A percentile compares a stretch with the other conserved stretches of the same genome.
phyloP scores from a whole-genome alignment of 2,797 vertebrate genomes.

The Tragopan temminckii region DNA sequence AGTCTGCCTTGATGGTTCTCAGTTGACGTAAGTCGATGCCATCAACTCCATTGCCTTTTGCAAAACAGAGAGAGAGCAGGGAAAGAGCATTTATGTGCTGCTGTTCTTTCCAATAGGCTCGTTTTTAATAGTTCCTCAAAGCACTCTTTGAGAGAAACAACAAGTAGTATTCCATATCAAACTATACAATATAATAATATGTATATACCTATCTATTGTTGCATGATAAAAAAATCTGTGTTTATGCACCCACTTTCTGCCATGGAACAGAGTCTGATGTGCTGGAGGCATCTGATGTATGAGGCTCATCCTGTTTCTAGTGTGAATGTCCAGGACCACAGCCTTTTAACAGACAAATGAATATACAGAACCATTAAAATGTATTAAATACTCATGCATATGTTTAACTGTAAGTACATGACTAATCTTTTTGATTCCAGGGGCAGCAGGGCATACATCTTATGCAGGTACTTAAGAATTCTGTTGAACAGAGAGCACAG shows the following conservation, averaged over 20 bases:
- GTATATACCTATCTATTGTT: background rate
- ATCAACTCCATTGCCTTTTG: background rate
- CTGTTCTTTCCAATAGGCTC: background rate
- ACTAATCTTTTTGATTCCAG: conserved; percentile 30
- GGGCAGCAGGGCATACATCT: conserved; percentile 36
- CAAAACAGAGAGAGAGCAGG: background rate
- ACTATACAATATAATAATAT: background rate
- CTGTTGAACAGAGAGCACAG: conserved; percentile 10
- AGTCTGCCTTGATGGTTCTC: background rate
- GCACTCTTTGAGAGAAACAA: background rate
- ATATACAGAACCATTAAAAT: conserved; percentile 43
- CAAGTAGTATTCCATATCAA: background rate
- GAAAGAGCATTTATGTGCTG: background rate
- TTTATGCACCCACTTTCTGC: background rate
- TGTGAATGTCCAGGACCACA: background rate
- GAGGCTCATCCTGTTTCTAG: conserved; percentile 29
- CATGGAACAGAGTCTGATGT: background rate
- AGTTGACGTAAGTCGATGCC: background rate
- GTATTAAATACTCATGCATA: conserved; percentile 15
- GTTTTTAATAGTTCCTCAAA: conserved; percentile 1
- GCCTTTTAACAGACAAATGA: conserved; percentile 58
- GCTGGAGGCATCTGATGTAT: conserved; percentile 6
- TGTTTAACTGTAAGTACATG: conserved; percentile 28
- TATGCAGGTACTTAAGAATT: conserved; percentile 31
- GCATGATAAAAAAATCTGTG: background rate